phyloP scores from a whole-genome alignment of 2,888 invertebrate genomes.

The Papilio demoleus region DNA sequence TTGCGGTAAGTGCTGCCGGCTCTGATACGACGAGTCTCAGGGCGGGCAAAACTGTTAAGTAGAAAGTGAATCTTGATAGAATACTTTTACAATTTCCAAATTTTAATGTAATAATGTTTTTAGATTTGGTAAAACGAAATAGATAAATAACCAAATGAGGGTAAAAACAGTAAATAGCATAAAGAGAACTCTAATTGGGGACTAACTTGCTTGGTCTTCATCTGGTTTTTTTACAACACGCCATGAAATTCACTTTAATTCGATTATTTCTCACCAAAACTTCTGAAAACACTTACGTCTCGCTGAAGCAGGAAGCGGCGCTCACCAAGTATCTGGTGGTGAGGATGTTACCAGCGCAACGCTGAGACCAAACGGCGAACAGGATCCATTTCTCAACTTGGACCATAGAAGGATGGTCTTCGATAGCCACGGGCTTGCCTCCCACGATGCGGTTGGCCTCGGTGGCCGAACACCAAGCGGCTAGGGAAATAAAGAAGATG shows the following conservation, averaged over 20 bases:
- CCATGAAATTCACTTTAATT: no score
- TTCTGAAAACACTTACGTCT: slow-evolving; percentile 29
- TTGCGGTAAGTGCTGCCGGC: slow-evolving; percentile 59
- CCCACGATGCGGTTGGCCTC: slow-evolving; percentile 44
- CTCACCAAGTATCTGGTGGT: slow-evolving; percentile 53
- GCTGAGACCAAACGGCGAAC: slow-evolving; percentile 35
- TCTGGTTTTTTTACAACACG: no score
- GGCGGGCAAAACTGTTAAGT: neutral
- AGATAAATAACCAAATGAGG: no score
- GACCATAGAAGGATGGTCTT: slow-evolving; percentile 53
- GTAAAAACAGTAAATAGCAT: no score
- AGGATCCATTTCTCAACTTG: slow-evolving; percentile 40
- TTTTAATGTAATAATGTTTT: neutral
- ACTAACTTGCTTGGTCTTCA: no score
- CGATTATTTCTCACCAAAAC: no score
- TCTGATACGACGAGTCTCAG: slow-evolving; percentile 54
- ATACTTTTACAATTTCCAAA: no score
- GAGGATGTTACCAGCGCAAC: slow-evolving; percentile 56
- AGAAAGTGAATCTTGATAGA: neutral
- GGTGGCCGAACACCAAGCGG: slow-evolving; percentile 29
- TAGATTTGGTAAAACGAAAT: neutral
- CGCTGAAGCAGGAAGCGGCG: slow-evolving; percentile 59
- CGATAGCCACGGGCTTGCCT: slow-evolving; percentile 55
- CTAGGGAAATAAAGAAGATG: neutral
- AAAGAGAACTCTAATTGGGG: no score